phyloP scores from a whole-genome alignment of 2,113 vertebrate species.

The Crypturellus undulatus region DNA sequence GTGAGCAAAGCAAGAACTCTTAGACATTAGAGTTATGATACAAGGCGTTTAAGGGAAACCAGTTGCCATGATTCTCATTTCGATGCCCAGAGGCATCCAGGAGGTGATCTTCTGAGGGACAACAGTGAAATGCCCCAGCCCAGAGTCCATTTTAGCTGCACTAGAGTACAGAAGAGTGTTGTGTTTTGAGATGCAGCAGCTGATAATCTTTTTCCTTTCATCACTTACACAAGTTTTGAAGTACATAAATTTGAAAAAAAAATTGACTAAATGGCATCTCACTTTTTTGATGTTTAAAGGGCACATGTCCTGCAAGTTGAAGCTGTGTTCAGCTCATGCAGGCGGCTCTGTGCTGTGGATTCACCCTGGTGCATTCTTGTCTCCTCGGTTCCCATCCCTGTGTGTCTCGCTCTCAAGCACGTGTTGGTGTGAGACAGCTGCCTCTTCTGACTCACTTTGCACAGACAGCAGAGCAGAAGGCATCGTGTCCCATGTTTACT shows the following conservation, averaged over 20 bases:
- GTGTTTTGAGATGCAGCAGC: not conserved
- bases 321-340: not conserved
- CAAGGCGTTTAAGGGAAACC: not conserved
- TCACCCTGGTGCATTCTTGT: not conserved
- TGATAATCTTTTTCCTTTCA: not conserved
- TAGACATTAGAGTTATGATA: not conserved
- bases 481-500: not conserved
- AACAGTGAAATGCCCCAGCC: not conserved
- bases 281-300: not conserved
- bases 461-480: not conserved
- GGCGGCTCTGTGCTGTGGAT: not conserved
- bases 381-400: not conserved
- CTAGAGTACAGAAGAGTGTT: not conserved
- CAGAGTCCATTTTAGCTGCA: not conserved
- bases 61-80: not conserved
- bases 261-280: not conserved
- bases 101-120: not conserved
- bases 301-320: not conserved
- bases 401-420: not conserved
- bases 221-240: not conserved
- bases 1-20: accelerated
- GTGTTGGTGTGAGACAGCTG: not conserved
- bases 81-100: not conserved
- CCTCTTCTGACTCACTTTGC: not conserved
- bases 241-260: not conserved